phyloP scores from a whole-genome alignment of 2,888 invertebrate species.

The Neuroscelio doddi region DNA sequence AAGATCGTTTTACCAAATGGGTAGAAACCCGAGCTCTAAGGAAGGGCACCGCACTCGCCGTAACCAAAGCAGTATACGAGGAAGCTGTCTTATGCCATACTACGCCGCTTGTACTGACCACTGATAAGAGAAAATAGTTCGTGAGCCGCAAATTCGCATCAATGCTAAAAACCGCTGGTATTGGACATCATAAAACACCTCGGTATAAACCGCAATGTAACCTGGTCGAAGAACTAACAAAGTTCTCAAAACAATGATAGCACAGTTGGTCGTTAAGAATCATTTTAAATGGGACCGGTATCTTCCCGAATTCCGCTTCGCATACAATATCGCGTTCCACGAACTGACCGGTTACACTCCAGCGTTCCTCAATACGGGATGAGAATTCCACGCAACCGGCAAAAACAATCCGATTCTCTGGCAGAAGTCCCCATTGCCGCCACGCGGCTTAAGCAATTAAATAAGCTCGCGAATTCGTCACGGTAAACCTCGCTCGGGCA shows the following conservation, averaged over 20 bases:
- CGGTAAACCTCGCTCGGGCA: not conserved
- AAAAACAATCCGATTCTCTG: too few species aligned
- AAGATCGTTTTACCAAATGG: constrained; percentile 30
- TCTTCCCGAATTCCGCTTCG: constrained; percentile 4
- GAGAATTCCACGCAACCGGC: not conserved
- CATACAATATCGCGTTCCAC: constrained; percentile 5
- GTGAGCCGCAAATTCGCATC: too few species aligned
- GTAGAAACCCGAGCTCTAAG: constrained; percentile 14
- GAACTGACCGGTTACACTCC: not conserved
- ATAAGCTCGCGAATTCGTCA: not conserved
- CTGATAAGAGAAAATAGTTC: constrained; percentile 50
- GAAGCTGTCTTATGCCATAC: constrained; percentile 45
- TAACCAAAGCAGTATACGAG: constrained; percentile 25
- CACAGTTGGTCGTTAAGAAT: not conserved
- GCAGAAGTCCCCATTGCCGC: not conserved
- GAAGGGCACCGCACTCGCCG: constrained; percentile 11
- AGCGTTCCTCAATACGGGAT: constrained; percentile 4
- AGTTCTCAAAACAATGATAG: constrained; percentile 10
- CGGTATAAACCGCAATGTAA: constrained; percentile 9
- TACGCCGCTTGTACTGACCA: constrained; percentile 34
- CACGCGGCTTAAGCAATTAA: not conserved
- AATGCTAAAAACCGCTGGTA: too few species aligned
- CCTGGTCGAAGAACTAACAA: constrained; percentile 7
- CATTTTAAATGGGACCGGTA: constrained; percentile 1
- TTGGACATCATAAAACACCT: not conserved